These are phyloP conservation scores for Nannoperca obscura DNA, from an alignment of 2,797 vertebrate genomes.

Conservation along the genomic window DNA sequence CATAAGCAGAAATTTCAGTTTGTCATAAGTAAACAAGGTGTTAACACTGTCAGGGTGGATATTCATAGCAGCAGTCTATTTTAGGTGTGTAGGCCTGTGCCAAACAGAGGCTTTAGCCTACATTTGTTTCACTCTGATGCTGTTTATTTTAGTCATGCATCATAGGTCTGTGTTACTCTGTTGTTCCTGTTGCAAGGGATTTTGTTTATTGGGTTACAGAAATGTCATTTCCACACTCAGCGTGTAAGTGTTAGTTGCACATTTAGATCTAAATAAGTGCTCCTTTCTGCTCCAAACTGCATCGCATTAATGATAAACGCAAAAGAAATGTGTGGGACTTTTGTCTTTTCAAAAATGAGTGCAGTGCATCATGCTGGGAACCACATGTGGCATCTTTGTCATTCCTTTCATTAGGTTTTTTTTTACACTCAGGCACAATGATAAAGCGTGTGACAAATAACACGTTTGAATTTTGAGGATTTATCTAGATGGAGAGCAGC, in stretches of 20 bases:
- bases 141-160: constrained; percentile 23
- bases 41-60: constrained; percentile 34
- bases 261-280: neutral
- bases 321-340: constrained; percentile 17
- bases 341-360: constrained; percentile 19
- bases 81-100: constrained; percentile 32
- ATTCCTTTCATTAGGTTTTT: constrained; percentile 1
- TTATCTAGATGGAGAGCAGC: neutral
- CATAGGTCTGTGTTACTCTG: constrained; percentile 16
- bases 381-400: constrained; percentile 8
- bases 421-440: neutral
- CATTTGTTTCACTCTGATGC: constrained; percentile 35
- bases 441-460: neutral
- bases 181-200: neutral
- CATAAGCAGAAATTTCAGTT: constrained; percentile 4
- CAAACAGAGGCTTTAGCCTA: constrained; percentile 23
- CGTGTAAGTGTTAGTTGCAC: neutral
- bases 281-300: neutral
- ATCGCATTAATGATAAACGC: neutral
- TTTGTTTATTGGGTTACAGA: constrained; percentile 7
- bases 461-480: neutral
- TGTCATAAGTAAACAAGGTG: constrained; percentile 33
- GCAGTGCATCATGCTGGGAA: constrained; percentile 8
- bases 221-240: neutral
- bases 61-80: constrained; percentile 40